These are phyloP conservation scores for Delphinapterus leucas DNA, from an alignment of 2,113 vertebrate genomes.

Conservation along the genomic window DNA sequence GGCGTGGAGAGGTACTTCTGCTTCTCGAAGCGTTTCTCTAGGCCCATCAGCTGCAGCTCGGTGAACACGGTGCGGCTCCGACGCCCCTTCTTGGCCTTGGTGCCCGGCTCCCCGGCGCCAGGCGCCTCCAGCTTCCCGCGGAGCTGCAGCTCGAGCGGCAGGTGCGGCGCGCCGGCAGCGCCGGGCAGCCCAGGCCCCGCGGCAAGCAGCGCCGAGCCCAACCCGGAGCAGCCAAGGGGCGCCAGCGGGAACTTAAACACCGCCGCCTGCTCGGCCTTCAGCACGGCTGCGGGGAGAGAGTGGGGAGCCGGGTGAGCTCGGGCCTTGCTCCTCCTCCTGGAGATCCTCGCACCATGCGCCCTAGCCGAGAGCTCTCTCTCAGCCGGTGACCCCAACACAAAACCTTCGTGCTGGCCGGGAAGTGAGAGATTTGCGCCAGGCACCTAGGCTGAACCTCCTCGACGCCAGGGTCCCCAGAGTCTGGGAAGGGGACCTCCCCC, in stretches of 20 bases:
- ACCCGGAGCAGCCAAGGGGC: slow-evolving; percentile 90
- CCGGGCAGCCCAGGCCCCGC: slow-evolving; percentile 88
- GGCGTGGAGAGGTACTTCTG: slow-evolving; percentile 99
- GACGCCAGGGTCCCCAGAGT: not conserved
- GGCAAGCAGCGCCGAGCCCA: slow-evolving; percentile 91
- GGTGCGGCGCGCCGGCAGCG: slow-evolving; percentile 86
- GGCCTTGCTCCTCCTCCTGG: not conserved
- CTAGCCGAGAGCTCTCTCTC: not conserved
- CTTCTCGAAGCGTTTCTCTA: slow-evolving; percentile 99
- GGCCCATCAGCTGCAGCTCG: slow-evolving; percentile 97
- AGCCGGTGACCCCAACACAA: not conserved
- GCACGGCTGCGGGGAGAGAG: slow-evolving; percentile 80
- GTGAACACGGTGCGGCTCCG: slow-evolving; percentile 98
- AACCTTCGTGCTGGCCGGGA: not conserved
- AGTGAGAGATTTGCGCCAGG: rapidly evolving
- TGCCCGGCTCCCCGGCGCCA: slow-evolving; percentile 82
- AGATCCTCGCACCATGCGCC: rapidly evolving
- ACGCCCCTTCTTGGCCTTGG: slow-evolving; percentile 96
- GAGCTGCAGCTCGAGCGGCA: slow-evolving; percentile 96
- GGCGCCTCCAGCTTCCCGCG: slow-evolving; percentile 92
- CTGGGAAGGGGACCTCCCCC: not conserved
- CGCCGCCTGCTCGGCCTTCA: slow-evolving; percentile 93
- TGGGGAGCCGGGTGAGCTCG: not conserved
- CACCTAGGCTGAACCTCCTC: not conserved
- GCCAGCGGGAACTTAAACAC: slow-evolving; percentile 96